Evolutionary conservation across 2,888 invertebrate genomes (phyloP).

Genomic region (Phrixothrix hirtus): DNA sequence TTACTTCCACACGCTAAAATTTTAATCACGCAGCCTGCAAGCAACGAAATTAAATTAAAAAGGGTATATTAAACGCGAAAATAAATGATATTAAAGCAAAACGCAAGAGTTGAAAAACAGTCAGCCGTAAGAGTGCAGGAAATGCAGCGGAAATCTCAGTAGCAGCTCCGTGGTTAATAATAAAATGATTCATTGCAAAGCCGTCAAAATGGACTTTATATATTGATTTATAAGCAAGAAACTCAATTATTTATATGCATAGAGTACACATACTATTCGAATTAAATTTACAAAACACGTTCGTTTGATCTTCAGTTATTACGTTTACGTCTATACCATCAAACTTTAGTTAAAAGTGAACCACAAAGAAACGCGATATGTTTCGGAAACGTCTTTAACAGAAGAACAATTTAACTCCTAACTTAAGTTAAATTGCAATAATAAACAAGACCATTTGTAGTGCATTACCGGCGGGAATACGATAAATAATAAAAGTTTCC

Average conservation of each 20-base stretch:
- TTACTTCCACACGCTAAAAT: slow-evolving; percentile 26
- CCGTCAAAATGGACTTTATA: slow-evolving; percentile 18
- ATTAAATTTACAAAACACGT: too few relatives aligned
- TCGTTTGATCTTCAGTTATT: too few relatives aligned
- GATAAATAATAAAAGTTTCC: slow-evolving; percentile 3
- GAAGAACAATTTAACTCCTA: too few relatives aligned
- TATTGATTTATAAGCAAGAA: slow-evolving; percentile 20
- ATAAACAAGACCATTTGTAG: slow-evolving; percentile 1
- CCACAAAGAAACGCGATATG: too few relatives aligned
- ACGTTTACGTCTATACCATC: too few relatives aligned
- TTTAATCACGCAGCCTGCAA: slow-evolving; percentile 30
- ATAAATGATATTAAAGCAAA: slow-evolving; percentile 31
- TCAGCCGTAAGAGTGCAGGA: slow-evolving; percentile 24
- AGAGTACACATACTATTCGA: too few relatives aligned
- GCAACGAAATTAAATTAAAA: slow-evolving; percentile 33
- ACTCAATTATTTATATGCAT: too few relatives aligned
- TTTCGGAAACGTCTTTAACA: too few relatives aligned
- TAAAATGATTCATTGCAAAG: slow-evolving; percentile 28
- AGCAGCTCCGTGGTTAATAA: slow-evolving; percentile 25
- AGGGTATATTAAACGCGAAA: slow-evolving; percentile 29
- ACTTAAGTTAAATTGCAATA: slow-evolving; percentile 8
- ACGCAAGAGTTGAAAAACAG: slow-evolving; percentile 22
- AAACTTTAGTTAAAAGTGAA: too few relatives aligned
- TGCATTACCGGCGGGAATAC: slow-evolving; percentile 1
- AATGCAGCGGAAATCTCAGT: slow-evolving; percentile 32